These are phyloP conservation scores for Aelia acuminata DNA, from an alignment of 2,888 invertebrate genomes.

Conservation along the genomic window DNA sequence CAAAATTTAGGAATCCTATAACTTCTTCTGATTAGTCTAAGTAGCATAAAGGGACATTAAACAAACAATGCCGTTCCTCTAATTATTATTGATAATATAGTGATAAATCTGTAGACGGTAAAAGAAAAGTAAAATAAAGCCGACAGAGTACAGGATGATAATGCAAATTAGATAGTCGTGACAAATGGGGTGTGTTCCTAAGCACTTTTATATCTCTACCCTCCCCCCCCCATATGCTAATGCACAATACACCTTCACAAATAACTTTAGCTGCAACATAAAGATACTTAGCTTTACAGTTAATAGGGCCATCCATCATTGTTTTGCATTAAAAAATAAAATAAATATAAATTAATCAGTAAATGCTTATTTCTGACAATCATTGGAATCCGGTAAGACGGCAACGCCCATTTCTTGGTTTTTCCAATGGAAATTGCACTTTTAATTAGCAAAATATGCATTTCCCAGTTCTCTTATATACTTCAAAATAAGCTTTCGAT, in stretches of 20 bases:
- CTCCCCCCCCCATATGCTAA: not conserved
- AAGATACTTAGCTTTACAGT: not conserved
- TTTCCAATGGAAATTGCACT: not conserved
- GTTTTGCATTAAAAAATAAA: not conserved
- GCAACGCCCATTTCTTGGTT: not conserved
- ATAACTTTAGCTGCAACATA: not conserved
- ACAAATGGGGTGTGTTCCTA: not conserved
- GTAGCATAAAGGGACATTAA: no score
- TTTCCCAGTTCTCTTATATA: no score
- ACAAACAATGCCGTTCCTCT: no score
- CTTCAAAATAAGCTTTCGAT: no score
- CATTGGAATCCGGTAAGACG: not conserved
- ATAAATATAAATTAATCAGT: not conserved
- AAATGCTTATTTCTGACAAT: not conserved
- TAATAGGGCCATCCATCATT: not conserved
- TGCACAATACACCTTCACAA: not conserved
- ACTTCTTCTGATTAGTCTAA: no score
- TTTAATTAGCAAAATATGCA: no score
- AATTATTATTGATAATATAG: no score
- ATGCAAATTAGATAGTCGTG: not conserved
- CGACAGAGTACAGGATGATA: not conserved
- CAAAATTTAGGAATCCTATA: no score
- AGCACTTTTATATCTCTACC: not conserved
- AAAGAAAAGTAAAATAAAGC: no score
- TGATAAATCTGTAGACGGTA: no score